Conservation (phyloP, 1,140 invertebrate species). For the Mesaphorura yosii region DNA sequence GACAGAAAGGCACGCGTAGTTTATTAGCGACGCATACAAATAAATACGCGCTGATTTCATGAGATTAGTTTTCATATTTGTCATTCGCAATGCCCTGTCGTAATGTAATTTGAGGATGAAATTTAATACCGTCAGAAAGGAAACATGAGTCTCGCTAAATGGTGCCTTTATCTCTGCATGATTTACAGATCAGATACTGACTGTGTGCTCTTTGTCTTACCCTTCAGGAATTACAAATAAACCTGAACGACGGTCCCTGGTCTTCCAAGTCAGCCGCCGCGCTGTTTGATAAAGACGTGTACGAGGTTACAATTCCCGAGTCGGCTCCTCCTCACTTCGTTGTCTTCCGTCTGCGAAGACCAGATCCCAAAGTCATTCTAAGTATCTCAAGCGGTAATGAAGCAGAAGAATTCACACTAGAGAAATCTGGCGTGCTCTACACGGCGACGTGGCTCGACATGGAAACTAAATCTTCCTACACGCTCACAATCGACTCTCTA, state of each 20-base stretch:
- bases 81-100: no score
- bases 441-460: constrained; percentile 73
- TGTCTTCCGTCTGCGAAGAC: constrained; percentile 71
- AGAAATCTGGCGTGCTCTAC: constrained; percentile 77
- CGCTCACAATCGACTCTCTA: constrained; percentile 56
- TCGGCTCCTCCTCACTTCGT: constrained; percentile 77
- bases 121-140: no score
- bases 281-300: constrained; percentile 75
- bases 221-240: constrained; percentile 29
- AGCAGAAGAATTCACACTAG: constrained; percentile 72
- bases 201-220: no score
- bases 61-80: no score
- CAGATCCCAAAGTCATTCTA: constrained; percentile 69
- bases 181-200: no score
- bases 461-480: constrained; percentile 76
- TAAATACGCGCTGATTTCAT: no score
- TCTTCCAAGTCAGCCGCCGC: constrained; percentile 40
- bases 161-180: no score
- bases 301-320: constrained; percentile 77
- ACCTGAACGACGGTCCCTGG: constrained; percentile 18
- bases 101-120: no score
- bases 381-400: constrained; percentile 87
- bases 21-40: no score
- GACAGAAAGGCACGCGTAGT: no score
- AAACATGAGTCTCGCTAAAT: no score